These are phyloP conservation scores for Mormyrus hasselquistii DNA, from an alignment of 2,797 vertebrate genomes.

Conservation along the genomic window DNA sequence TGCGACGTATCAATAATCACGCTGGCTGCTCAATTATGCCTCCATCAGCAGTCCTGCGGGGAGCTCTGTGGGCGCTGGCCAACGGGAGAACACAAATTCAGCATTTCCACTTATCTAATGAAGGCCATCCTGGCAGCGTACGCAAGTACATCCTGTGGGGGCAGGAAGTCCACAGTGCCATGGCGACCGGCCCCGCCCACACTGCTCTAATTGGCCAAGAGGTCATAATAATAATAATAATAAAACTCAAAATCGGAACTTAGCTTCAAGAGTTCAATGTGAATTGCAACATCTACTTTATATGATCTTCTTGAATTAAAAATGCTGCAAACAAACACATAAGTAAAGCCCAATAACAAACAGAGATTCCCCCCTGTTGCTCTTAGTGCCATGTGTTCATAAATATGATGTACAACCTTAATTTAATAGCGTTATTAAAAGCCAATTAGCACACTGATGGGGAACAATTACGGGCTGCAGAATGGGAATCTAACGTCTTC, in stretches of 20 bases:
- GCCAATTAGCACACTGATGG: conserved; percentile 58
- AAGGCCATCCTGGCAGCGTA: conserved; percentile 36
- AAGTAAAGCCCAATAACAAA: background rate
- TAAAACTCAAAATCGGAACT: background rate
- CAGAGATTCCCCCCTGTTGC: conserved; percentile 28
- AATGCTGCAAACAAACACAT: background rate
- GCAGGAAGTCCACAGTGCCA: conserved; percentile 8
- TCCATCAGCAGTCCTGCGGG: conserved; percentile 59
- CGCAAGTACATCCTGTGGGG: conserved; percentile 37
- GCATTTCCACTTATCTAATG: conserved; percentile 73
- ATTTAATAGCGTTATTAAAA: conserved; percentile 68
- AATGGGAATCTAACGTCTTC: conserved; percentile 26
- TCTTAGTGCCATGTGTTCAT: conserved; percentile 50
- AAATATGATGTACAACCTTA: conserved; percentile 56
- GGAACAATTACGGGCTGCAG: conserved; percentile 45
- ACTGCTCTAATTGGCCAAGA: background rate
- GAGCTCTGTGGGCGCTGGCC: conserved; percentile 52
- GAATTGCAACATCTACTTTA: background rate
- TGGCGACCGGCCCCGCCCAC: background rate
- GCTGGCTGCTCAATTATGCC: conserved; percentile 61
- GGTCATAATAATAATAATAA: background rate
- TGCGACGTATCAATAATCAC: conserved; percentile 63
- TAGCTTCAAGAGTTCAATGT: background rate
- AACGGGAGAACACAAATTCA: conserved; percentile 57
- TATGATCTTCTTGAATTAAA: background rate